Evolutionary conservation across 2,888 invertebrate species (phyloP), one percentile per base, ranked within the genome.

Genomic region (Parnassius apollo): DNA sequence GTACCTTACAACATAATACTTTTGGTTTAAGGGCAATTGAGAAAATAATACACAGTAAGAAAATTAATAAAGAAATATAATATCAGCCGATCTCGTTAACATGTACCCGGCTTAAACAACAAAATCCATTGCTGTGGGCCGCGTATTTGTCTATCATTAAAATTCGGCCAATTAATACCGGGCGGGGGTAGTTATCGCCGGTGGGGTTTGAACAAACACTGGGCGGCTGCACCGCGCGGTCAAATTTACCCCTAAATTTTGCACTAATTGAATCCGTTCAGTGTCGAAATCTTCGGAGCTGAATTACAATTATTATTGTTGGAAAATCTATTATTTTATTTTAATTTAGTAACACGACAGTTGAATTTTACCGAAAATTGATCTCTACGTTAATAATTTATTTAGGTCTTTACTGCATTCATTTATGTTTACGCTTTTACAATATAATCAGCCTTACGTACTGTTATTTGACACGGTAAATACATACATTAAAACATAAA

Each of bases 101-200:
- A 25, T 13, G 18, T 9, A 46, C n/a, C 46, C n/a, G 25, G 2
- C 8, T 1, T 12, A 1, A 25, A 10, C 4, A 51, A 51, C 42
- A 22, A 18, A 25, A 8, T 12, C 22, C 35, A 35, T 12, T 10
- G 61, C 51, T 22, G 56, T 25, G 42, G 49, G 22, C 46, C 12
- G 22, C 51, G 69, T 85, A 81, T 85, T 86, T 85, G 82, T 71
- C 78, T 74, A 81, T 83, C 82, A 86, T 87, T 85, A 86, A 85
- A 84, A 83, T 79, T 75, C 76, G 73, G 68, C 79, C 85, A 85
- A 86, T 86, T 83, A 86, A 83, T 80, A 80, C 74, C 46, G 60
- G 74, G 75, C 75, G 73, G 76, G 78, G 76, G 78, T 80, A 81
- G 82, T 82, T 81, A 82, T 67, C 75, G 49, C 44, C 9, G 44